These are phyloP conservation scores for Acanthopagrus latus DNA, from an alignment of 2,797 vertebrate species.

Conservation along the genomic window DNA sequence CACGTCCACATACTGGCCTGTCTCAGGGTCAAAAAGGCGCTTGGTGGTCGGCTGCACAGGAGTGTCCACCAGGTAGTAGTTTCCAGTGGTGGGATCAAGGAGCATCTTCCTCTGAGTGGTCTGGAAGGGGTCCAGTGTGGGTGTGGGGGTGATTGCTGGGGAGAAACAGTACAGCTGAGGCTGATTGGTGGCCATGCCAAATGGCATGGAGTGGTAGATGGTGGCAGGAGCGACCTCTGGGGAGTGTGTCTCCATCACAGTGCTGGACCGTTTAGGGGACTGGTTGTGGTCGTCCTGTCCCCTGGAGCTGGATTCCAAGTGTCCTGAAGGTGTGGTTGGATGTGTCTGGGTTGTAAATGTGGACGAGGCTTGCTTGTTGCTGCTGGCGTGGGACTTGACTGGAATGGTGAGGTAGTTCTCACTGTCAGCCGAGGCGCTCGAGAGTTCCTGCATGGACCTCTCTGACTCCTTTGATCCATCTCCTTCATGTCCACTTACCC, in stretches of 20 bases:
- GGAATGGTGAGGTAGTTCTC: constrained; percentile 92
- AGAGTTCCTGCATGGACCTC: constrained; percentile 50
- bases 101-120: constrained; percentile 95
- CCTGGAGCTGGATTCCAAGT: constrained; percentile 12
- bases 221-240: constrained; percentile 83
- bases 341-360: constrained; percentile 48
- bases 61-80: constrained; percentile 95
- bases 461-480: constrained; percentile 54
- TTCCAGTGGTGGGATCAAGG: constrained; percentile 94
- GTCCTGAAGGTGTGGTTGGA: constrained; percentile 44
- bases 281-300: constrained; percentile 67
- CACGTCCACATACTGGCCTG: constrained; percentile 95
- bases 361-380: constrained; percentile 41
- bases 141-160: constrained; percentile 78
- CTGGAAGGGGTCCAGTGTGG: constrained; percentile 85
- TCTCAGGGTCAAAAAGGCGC: constrained; percentile 96
- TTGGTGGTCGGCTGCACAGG: constrained; percentile 89
- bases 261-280: constrained; percentile 60
- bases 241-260: constrained; percentile 74
- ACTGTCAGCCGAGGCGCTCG: constrained; percentile 72
- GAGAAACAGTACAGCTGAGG: constrained; percentile 89
- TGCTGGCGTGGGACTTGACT: constrained; percentile 79
- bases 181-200: constrained; percentile 82
- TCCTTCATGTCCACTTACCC: constrained; percentile 39
- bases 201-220: constrained; percentile 87